phyloP scores from a whole-genome alignment of 2,888 invertebrate species.

The Autographa gamma region DNA sequence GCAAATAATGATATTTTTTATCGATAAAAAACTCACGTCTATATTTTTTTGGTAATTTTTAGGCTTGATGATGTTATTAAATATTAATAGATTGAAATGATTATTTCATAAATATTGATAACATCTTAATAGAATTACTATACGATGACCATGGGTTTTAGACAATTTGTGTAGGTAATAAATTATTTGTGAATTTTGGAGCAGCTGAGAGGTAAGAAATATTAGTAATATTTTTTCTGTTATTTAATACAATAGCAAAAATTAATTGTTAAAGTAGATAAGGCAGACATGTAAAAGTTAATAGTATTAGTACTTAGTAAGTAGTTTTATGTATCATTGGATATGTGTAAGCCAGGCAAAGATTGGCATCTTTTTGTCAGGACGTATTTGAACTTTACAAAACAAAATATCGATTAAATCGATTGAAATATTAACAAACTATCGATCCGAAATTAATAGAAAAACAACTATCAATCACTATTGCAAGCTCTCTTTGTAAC shows the following conservation, averaged over 20 bases:
- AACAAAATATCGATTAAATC: neutral
- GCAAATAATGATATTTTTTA: constrained; percentile 79
- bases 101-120: constrained; percentile 59
- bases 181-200: constrained; percentile 33
- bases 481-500: constrained; percentile 13
- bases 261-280: too few relatives aligned
- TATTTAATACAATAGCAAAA: too few relatives aligned
- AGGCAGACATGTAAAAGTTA: too few relatives aligned
- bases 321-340: too few relatives aligned
- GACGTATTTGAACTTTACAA: constrained; percentile 9
- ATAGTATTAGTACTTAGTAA: too few relatives aligned
- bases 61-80: constrained; percentile 72
- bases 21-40: constrained; percentile 67
- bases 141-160: constrained; percentile 23
- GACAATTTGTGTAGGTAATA: constrained; percentile 32
- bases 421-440: neutral
- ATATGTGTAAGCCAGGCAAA: constrained; percentile 43
- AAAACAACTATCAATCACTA: constrained; percentile 19
- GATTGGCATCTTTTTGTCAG: constrained; percentile 24
- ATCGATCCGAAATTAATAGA: neutral
- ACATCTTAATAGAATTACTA: constrained; percentile 49
- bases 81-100: constrained; percentile 64
- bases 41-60: constrained; percentile 66
- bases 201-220: too few relatives aligned
- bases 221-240: too few relatives aligned